Conservation (phyloP, 2,113 vertebrate genomes). For the Etheostoma cragini region DNA sequence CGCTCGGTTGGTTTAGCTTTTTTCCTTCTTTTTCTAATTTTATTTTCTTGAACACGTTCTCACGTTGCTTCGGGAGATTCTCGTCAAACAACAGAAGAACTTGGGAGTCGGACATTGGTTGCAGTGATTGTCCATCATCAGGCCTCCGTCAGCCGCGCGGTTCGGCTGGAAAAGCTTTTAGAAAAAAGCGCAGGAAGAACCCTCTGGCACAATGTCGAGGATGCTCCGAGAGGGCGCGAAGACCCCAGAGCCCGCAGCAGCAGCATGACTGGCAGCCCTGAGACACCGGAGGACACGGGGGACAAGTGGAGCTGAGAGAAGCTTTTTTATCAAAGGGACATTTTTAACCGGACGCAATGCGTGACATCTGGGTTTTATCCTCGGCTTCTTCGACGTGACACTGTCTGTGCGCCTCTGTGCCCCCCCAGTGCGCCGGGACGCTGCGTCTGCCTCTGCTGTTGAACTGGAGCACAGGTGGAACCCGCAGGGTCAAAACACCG, state of each 20-base stretch:
- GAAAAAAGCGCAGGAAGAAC: slow-evolving; percentile 4
- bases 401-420: slow-evolving; percentile 14
- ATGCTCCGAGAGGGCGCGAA: slow-evolving; percentile 48
- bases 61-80: slow-evolving; percentile 20
- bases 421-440: slow-evolving; percentile 40
- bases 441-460: slow-evolving; percentile 25
- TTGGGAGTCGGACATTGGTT: slow-evolving; percentile 9
- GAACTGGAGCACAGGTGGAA: slow-evolving; percentile 41
- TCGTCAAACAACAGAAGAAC: neutral
- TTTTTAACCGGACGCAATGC: slow-evolving; percentile 1
- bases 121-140: neutral
- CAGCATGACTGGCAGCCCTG: slow-evolving; percentile 25
- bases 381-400: slow-evolving; percentile 59
- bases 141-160: slow-evolving; percentile 33
- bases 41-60: slow-evolving; percentile 17
- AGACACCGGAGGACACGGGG: slow-evolving; percentile 15
- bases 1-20: slow-evolving; percentile 15
- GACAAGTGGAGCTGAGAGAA: neutral
- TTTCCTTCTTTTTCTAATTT: no score
- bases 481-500: slow-evolving; percentile 39
- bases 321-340: neutral
- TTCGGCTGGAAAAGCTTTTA: neutral
- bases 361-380: slow-evolving; percentile 7
- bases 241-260: neutral
- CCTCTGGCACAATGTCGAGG: slow-evolving; percentile 57